Evolutionary conservation across 2,888 invertebrate genomes (phyloP).

Genomic region (Drosophila pseudotalamancana): DNA sequence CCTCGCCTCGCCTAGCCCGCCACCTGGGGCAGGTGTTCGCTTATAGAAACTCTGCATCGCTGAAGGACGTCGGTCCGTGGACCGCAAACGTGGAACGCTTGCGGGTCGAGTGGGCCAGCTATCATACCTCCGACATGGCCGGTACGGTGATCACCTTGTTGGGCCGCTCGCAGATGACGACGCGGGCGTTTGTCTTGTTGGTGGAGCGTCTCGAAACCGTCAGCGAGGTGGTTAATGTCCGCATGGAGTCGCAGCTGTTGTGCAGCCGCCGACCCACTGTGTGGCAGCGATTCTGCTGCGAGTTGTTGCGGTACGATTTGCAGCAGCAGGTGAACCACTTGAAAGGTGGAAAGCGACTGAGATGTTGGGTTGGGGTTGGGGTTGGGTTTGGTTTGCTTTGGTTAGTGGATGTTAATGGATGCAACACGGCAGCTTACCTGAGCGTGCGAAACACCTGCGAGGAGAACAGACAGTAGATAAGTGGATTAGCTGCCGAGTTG

Average conservation of each 20-base stretch:
- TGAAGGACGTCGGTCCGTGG: conserved; percentile 70
- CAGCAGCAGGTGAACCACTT: conserved; percentile 88
- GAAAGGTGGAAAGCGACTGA: conserved; percentile 87
- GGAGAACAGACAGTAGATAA: conserved; percentile 97
- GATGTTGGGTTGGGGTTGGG: background rate
- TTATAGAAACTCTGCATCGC: conserved; percentile 74
- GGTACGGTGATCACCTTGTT: conserved; percentile 71
- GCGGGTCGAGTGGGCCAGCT: conserved; percentile 73
- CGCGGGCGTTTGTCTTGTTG: conserved; percentile 79
- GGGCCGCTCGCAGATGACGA: conserved; percentile 82
- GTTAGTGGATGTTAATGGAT: background rate
- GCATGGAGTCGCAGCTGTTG: conserved; percentile 84
- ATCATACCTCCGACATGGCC: conserved; percentile 84
- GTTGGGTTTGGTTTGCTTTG: background rate
- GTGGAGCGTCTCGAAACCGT: conserved; percentile 83
- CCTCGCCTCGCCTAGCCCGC: conserved; percentile 54
- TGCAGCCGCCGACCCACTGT: conserved; percentile 83
- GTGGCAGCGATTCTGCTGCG: conserved; percentile 81
- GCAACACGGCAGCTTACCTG: conserved; percentile 86
- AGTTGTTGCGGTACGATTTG: conserved; percentile 80
- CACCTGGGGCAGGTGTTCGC: background rate
- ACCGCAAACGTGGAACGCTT: conserved; percentile 64
- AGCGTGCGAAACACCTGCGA: conserved; percentile 93
- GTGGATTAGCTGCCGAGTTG: conserved; percentile 97
- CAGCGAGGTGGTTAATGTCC: conserved; percentile 83